Conservation (phyloP, 2,797 vertebrate genomes). For the Halcyon badia region DNA sequence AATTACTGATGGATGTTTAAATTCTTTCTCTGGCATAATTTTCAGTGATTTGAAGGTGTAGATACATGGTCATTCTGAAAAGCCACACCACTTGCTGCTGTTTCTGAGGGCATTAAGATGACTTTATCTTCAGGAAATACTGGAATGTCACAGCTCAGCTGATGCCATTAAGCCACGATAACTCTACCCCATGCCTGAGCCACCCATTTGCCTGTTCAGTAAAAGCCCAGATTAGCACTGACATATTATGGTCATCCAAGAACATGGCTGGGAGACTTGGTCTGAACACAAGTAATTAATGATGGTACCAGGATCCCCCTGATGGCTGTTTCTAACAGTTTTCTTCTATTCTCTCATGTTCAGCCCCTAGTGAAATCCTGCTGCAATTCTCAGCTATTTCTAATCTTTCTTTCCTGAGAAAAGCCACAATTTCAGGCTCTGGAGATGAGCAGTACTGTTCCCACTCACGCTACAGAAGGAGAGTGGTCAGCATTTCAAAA, state of each 20-base stretch:
- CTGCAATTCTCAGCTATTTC: not conserved
- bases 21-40: not conserved
- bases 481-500: not conserved
- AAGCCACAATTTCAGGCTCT: not conserved
- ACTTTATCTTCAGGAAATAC: not conserved
- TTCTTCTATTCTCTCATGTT: not conserved
- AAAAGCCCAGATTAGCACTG: not conserved
- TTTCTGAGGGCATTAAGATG: not conserved
- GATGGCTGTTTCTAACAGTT: not conserved
- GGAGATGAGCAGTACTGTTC: not conserved
- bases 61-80: not conserved
- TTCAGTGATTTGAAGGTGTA: not conserved
- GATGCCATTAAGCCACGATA: not conserved
- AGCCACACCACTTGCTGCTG: not conserved
- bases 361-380: not conserved
- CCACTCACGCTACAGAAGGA: not conserved
- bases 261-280: not conserved
- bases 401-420: not conserved
- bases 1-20: not conserved
- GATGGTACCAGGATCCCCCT: not conserved
- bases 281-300: not conserved
- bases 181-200: not conserved
- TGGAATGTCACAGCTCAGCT: not conserved
- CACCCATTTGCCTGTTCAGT: not conserved
- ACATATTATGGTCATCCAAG: not conserved